These are phyloP conservation scores for Poeciliopsis occidentalis DNA, from an alignment of 2,113 vertebrate species.

Conservation along the genomic window DNA sequence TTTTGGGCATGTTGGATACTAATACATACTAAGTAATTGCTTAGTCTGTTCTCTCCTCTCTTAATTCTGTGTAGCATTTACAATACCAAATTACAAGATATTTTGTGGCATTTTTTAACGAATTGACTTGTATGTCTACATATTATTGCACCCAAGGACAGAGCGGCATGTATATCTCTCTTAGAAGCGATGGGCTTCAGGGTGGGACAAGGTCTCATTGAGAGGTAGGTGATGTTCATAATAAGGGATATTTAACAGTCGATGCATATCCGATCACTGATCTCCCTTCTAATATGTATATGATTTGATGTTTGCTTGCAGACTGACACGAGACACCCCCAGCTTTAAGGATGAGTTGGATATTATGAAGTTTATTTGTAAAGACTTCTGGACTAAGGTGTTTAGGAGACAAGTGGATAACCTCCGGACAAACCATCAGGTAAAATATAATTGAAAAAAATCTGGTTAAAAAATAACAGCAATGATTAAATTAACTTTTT, in stretches of 20 bases:
- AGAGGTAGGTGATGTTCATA: slow-evolving; percentile 75
- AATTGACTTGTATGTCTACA: background rate
- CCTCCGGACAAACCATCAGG: slow-evolving; percentile 89
- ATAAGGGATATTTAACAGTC: background rate
- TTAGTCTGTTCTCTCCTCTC: too few species aligned
- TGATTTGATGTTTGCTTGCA: slow-evolving; percentile 39
- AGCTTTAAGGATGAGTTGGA: slow-evolving; percentile 88
- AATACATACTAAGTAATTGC: too few species aligned
- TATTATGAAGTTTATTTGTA: slow-evolving; percentile 88
- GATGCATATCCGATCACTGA: background rate
- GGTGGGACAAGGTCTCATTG: slow-evolving; percentile 87
- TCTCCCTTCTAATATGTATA: background rate
- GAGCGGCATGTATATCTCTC: slow-evolving; percentile 77
- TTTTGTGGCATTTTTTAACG: too few species aligned
- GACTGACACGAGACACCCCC: slow-evolving; percentile 83
- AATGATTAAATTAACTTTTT: too few species aligned
- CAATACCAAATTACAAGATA: too few species aligned
- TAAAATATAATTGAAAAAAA: slow-evolving; percentile 37
- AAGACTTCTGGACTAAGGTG: slow-evolving; percentile 86
- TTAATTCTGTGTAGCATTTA: too few species aligned
- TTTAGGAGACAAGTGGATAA: slow-evolving; percentile 88
- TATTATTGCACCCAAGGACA: slow-evolving; percentile 69
- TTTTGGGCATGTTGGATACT: too few species aligned
- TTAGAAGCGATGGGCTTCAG: slow-evolving; percentile 88
- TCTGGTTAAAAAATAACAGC: too few species aligned